These are phyloP conservation scores for Streptopelia turtur DNA, from an alignment of 2,797 vertebrate genomes.

Conservation along the genomic window DNA sequence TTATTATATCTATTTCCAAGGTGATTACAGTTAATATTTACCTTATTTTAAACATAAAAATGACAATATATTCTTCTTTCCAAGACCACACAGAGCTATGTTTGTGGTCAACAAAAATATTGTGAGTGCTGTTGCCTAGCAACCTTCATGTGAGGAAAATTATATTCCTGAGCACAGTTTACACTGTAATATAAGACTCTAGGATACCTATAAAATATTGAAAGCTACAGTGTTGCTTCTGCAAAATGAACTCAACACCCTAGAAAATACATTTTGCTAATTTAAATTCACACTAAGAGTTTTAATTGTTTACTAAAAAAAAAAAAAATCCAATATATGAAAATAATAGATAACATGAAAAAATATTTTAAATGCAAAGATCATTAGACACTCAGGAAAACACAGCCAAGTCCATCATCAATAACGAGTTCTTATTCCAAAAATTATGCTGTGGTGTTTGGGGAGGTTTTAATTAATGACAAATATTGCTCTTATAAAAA, in stretches of 20 bases:
- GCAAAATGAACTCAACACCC: neutral
- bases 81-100: constrained; percentile 3
- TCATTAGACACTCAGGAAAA: neutral
- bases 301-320: neutral
- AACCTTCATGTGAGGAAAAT: constrained; percentile 64
- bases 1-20: neutral
- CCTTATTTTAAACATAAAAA: neutral
- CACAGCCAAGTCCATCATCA: neutral
- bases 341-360: neutral
- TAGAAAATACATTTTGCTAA: neutral
- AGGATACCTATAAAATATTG: constrained; percentile 25
- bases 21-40: constrained; percentile 26
- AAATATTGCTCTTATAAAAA: neutral
- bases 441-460: neutral
- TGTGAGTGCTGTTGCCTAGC: constrained; percentile 74
- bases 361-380: neutral
- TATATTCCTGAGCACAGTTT: constrained; percentile 48
- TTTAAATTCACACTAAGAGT: neutral
- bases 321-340: neutral
- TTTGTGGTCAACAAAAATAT: constrained; percentile 74
- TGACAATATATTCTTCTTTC: constrained; percentile 14
- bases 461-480: neutral
- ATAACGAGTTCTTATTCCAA: neutral
- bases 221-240: constrained; percentile 8
- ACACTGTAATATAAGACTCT: constrained; percentile 13